Evolutionary conservation across 2,888 invertebrate genomes (phyloP), one percentile per base, ranked within the genome.

Genomic region (Scaeva pyrastri): DNA sequence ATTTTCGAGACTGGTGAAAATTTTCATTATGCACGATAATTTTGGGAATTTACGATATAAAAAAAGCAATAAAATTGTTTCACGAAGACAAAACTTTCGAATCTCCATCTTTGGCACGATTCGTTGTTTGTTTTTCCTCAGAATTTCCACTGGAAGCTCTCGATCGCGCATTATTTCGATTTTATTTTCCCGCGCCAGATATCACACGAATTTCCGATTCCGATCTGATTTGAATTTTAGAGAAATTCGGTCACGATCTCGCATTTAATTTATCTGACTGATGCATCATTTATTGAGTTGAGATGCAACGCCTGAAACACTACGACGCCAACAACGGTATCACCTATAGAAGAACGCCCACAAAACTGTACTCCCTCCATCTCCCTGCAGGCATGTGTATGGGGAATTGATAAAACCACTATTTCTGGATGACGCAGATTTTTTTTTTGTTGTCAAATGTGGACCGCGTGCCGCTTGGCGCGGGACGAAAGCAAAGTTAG

Each of bases 241-340:
- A 23, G 62, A 43, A 62, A 43, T 62, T 62, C 62, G 62, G 62
- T 62, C 62, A 62, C 62, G 62, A 62, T 62, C 62, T 41, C 16
- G 56, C 56, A 19, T 58, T 39, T 14, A 58, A 58, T n/a, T 21
- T 39, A 43, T 62, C 21, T 43, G 23, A 10, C 14, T 43, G 23
- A n/a, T 36, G 62, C n/a, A 43, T 62, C 21, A 23, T 52, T 23
- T 52, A 43, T 62, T 62, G 23, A 36, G 23, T 39, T 72, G 78
- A 36, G 19, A 56, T 8, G 31, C 31, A 31, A 31, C 31, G 31
- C 31, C 31, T n/a, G 31, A 31, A 5, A 6, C 1, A 31, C 31
- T 5, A 31, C 31, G 31, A 31, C 31, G 31, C 31, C 31, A 31
- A 31, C 48, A 58, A 43, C 36, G 75, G 48, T 76, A 76, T 26